A percentile compares a stretch with the other conserved stretches of the same genome.
phyloP scores from a whole-genome alignment of 2,888 invertebrate genomes.

The Malthinus flaveolus region DNA sequence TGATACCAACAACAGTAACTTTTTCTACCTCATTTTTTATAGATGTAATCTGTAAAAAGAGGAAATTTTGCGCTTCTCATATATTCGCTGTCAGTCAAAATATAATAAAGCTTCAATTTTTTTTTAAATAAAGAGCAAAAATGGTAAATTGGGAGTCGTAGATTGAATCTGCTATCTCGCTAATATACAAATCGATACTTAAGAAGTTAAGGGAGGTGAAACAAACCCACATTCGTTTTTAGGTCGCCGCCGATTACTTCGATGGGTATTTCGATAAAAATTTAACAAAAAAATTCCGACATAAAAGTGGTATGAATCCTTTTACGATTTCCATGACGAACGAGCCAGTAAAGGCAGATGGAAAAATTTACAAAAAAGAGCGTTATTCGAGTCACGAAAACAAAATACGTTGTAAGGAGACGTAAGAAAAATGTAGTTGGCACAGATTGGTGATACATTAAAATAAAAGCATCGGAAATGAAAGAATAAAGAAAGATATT shows the following conservation, averaged over 20 bases:
- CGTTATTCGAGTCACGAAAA: conserved; percentile 21
- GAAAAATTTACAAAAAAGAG: conserved; percentile 7
- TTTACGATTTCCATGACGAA: conserved; percentile 22
- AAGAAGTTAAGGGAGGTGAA: not conserved
- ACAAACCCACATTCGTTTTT: conserved; percentile 10
- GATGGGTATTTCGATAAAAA: conserved; percentile 7
- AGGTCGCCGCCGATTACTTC: too few relatives aligned
- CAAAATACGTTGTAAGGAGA: conserved; percentile 19
- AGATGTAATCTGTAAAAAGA: conserved; percentile 17
- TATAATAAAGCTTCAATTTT: too few relatives aligned
- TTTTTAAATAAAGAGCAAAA: too few relatives aligned
- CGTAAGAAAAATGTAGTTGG: conserved; percentile 18
- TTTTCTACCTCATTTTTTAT: conserved; percentile 21
- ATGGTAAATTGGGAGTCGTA: too few relatives aligned
- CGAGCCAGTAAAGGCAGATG: conserved; percentile 16
- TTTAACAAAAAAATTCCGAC: conserved; percentile 9
- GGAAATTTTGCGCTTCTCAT: conserved; percentile 1
- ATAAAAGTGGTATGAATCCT: conserved; percentile 8
- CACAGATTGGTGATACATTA: conserved; percentile 30
- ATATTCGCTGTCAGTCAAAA: not conserved
- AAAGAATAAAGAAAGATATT: conserved; percentile 22
- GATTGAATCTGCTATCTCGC: conserved; percentile 2
- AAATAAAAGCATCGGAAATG: conserved; percentile 24
- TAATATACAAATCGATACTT: conserved; percentile 7
- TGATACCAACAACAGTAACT: conserved; percentile 23